Evolutionary conservation across 2,888 invertebrate genomes (phyloP).

Genomic region (Polylopha cassiicola): DNA sequence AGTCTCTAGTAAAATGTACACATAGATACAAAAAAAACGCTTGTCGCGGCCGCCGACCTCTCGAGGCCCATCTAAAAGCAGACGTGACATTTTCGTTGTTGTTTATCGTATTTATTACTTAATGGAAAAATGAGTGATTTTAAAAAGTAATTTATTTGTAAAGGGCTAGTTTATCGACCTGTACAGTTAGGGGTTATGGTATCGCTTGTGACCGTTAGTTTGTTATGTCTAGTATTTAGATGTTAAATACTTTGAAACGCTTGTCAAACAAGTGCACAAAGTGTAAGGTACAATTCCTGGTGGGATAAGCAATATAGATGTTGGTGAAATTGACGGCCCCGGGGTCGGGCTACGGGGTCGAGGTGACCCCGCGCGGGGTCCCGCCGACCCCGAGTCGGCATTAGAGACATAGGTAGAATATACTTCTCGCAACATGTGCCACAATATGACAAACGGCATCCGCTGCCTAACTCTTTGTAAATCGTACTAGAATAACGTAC

Average conservation of each 20-base stretch:
- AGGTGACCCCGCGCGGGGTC: no score
- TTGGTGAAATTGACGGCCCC: constrained; percentile 31
- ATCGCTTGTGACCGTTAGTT: constrained; percentile 28
- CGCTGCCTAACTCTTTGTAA: no score
- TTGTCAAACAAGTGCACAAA: constrained; percentile 73
- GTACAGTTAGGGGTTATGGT: constrained; percentile 35
- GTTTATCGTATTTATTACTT: constrained; percentile 70
- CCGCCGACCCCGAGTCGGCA: no score
- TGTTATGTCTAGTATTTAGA: constrained; percentile 35
- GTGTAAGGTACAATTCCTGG: constrained; percentile 50
- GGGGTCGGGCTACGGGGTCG: no score
- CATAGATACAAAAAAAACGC: constrained; percentile 24
- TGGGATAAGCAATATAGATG: constrained; percentile 53
- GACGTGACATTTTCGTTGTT: constrained; percentile 47
- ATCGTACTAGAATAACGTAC: no score
- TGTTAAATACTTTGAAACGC: constrained; percentile 57
- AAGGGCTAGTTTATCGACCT: constrained; percentile 50
- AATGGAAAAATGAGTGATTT: constrained; percentile 55
- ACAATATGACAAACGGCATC: no score
- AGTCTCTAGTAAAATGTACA: constrained; percentile 1
- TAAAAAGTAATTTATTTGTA: constrained; percentile 68
- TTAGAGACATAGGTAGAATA: no score
- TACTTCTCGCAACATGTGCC: no score
- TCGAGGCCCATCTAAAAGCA: constrained; percentile 46
- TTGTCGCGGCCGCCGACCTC: constrained; percentile 9